Evolutionary conservation across 2,888 invertebrate species (phyloP).

Genomic region (Mallateleia sp.): DNA sequence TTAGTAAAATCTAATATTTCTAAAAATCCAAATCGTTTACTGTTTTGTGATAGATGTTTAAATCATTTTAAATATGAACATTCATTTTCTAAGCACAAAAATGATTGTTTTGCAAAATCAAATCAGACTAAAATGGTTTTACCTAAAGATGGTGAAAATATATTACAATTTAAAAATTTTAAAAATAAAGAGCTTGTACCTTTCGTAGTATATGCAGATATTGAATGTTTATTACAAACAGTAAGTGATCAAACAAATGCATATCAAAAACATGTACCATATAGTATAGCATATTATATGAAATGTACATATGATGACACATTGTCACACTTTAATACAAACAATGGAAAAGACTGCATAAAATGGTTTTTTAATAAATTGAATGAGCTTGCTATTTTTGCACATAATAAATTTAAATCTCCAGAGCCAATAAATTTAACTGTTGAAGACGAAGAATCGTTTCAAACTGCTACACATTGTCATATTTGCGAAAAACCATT

Average conservation of each 20-base stretch:
- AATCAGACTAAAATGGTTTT: background rate
- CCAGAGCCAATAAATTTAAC: no score
- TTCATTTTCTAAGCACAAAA: background rate
- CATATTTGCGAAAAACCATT: no score
- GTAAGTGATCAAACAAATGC: no score
- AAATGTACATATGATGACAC: constrained; percentile 27
- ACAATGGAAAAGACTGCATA: constrained; percentile 31
- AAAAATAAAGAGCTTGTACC: background rate
- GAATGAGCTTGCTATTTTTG: no score
- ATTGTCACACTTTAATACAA: no score
- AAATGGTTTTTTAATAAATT: constrained; percentile 23
- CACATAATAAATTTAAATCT: no score
- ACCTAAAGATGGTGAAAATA: no score
- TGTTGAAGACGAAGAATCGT: no score
- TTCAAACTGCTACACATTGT: no score
- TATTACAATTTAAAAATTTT: background rate
- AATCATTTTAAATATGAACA: background rate
- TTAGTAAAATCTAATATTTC: background rate
- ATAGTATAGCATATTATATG: constrained; percentile 15
- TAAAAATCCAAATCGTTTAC: background rate
- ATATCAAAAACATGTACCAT: no score
- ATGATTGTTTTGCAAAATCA: background rate
- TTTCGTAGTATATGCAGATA: no score
- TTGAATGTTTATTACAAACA: no score
- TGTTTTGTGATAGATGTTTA: background rate